Conservation (phyloP, 2,888 invertebrate species). For the Brachyptera putata region DNA sequence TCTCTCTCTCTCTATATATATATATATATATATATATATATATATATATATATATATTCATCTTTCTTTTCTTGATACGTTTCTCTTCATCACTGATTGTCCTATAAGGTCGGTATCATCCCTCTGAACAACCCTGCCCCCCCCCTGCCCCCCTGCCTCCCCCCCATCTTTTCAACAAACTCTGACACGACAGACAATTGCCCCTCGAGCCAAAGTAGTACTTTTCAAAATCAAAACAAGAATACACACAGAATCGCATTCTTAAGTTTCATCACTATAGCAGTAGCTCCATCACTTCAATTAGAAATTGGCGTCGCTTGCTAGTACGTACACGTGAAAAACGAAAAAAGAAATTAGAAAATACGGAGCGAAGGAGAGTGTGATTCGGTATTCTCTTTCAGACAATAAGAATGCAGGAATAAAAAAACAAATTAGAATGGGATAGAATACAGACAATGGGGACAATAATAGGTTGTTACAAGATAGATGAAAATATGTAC, state of each 20-base stretch:
- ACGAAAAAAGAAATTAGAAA: neutral
- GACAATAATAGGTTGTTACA: too few relatives aligned
- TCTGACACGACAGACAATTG: conserved; percentile 15
- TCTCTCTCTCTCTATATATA: too few relatives aligned
- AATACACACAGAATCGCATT: neutral
- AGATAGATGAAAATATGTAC: neutral
- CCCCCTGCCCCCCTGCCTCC: conserved; percentile 2
- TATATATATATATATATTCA: too few relatives aligned
- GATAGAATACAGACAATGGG: neutral
- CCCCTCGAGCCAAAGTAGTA: conserved; percentile 21
- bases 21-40: too few relatives aligned
- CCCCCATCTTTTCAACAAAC: neutral
- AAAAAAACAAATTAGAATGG: too few relatives aligned
- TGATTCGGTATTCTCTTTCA: neutral
- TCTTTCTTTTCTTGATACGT: too few relatives aligned
- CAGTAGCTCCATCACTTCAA: conserved; percentile 10
- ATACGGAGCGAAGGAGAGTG: neutral
- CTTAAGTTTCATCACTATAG: neutral
- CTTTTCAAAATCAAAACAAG: conserved; percentile 22
- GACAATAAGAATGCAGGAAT: too few relatives aligned
- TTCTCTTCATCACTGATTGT: too few relatives aligned
- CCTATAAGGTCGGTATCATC: conserved; percentile 9
- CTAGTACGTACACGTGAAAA: neutral
- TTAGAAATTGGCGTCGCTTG: conserved; percentile 13
- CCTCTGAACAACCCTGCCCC: too few relatives aligned